A percentile compares a stretch with the other conserved stretches of the same genome.
phyloP scores from a whole-genome alignment of 2,888 invertebrate species.

The Nasonia oneida region DNA sequence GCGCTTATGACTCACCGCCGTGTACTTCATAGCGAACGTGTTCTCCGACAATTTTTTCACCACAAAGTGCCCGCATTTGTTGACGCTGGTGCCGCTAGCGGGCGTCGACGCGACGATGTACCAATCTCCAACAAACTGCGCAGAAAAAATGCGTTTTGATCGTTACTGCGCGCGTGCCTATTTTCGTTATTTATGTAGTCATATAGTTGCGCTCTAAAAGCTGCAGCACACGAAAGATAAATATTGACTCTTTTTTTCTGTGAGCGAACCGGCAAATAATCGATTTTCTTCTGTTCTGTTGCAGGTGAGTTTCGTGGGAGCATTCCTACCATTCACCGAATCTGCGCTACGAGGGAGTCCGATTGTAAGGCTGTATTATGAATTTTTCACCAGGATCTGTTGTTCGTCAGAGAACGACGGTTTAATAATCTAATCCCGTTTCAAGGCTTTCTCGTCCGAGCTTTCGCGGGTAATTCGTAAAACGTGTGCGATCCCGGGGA shows the following conservation, averaged over 20 bases:
- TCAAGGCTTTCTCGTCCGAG: not conserved
- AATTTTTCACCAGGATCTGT: too few relatives aligned
- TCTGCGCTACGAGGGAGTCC: too few relatives aligned
- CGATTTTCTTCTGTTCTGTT: not conserved
- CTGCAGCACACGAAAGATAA: not conserved
- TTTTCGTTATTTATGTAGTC: not conserved
- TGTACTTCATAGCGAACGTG: conserved; percentile 62
- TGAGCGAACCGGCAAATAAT: not conserved
- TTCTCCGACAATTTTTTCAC: conserved; percentile 43
- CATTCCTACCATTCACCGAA: not conserved
- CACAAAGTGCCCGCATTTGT: conserved; percentile 62
- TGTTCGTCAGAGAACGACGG: too few relatives aligned
- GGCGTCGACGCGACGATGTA: not conserved
- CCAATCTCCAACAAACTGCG: conserved; percentile 2
- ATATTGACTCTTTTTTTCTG: not conserved
- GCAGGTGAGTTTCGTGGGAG: not conserved
- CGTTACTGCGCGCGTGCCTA: not conserved
- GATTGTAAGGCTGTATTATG: too few relatives aligned
- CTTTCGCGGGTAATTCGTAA: conserved; percentile 8
- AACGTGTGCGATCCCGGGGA: not conserved
- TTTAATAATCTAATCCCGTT: conserved; percentile 17
- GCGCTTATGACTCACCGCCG: conserved; percentile 55
- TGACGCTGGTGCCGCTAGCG: conserved; percentile 1
- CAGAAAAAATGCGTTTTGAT: not conserved
- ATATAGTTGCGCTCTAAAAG: not conserved